Percentiles rank a stretch among this genome's conserved stretches.
Conservation (phyloP, 2,113 vertebrate genomes). For the Indicator indicator region DNA sequence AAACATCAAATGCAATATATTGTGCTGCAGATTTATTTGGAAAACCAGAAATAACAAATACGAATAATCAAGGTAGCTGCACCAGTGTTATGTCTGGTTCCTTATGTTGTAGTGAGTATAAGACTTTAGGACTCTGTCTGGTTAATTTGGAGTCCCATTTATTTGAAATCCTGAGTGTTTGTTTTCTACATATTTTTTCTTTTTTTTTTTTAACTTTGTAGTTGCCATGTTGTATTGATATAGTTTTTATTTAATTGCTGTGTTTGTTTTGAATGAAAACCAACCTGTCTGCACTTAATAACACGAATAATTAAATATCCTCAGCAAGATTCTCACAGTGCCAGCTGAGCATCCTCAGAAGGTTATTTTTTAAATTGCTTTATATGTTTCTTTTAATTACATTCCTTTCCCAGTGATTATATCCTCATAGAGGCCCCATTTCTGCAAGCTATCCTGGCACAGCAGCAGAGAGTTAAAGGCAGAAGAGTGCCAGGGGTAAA, state of each 20-base stretch:
- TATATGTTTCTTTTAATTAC: conserved; percentile 66
- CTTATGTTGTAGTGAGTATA: background rate
- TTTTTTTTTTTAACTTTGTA: background rate
- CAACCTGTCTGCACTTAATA: conserved; percentile 57
- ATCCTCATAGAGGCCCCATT: conserved; percentile 30
- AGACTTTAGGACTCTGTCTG: background rate
- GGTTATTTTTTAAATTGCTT: conserved; percentile 21
- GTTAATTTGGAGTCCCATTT: background rate
- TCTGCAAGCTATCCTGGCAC: conserved; percentile 62
- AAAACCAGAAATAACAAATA: conserved; percentile 24
- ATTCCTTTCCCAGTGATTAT: conserved; percentile 66
- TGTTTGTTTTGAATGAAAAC: conserved; percentile 61
- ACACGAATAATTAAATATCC: conserved; percentile 59
- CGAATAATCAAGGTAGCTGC: background rate
- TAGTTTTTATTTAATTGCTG: background rate
- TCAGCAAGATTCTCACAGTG: conserved; percentile 36
- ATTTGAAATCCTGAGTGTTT: background rate
- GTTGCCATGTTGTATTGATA: background rate
- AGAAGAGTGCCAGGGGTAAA: background rate
- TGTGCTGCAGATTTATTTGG: background rate
- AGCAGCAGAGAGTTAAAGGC: conserved; percentile 16
- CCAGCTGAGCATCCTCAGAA: conserved; percentile 40
- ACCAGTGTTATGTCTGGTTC: background rate
- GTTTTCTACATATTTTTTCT: background rate
- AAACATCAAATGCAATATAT: background rate